These are phyloP conservation scores for Leptopilina boulardi DNA, from an alignment of 1,140 invertebrate genomes.

Conservation along the genomic window DNA sequence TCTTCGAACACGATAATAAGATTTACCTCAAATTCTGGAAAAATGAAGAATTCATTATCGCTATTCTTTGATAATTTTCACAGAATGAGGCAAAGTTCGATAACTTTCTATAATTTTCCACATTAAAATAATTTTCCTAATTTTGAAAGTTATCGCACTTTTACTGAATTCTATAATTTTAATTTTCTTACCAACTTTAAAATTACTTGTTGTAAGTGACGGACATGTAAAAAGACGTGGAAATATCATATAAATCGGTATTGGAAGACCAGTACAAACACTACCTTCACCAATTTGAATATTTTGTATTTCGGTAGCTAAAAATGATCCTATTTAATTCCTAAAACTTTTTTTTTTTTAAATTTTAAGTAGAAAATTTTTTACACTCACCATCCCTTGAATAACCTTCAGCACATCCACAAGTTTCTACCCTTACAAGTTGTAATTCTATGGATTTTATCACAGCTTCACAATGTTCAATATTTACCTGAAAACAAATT, in stretches of 20 bases:
- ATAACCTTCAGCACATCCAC: slow-evolving; percentile 96
- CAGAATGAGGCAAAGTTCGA: not conserved
- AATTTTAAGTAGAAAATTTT: slow-evolving; percentile 27
- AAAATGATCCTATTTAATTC: slow-evolving; percentile 54
- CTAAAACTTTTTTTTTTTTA: slow-evolving; percentile 27
- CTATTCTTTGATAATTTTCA: not conserved
- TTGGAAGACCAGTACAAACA: slow-evolving; percentile 85
- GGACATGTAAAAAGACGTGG: slow-evolving; percentile 97
- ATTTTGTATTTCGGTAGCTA: slow-evolving; percentile 98
- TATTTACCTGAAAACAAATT: slow-evolving; percentile 76
- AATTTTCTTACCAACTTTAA: slow-evolving; percentile 91
- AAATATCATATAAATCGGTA: slow-evolving; percentile 97
- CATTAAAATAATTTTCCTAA: too few species aligned
- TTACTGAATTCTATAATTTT: not conserved
- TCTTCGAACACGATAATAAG: slow-evolving; percentile 95
- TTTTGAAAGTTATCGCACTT: too few species aligned
- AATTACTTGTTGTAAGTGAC: slow-evolving; percentile 92
- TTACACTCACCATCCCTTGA: slow-evolving; percentile 88
- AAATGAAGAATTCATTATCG: slow-evolving; percentile 69
- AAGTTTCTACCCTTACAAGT: slow-evolving; percentile 95
- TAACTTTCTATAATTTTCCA: too few species aligned
- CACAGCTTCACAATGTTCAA: slow-evolving; percentile 85
- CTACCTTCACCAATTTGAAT: slow-evolving; percentile 98
- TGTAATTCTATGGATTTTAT: slow-evolving; percentile 97
- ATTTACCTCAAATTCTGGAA: slow-evolving; percentile 97